Percentiles rank a stretch among this genome's conserved stretches.
These are phyloP conservation scores for Gymnopithys bicolor DNA, from an alignment of 2,797 vertebrate genomes.

Conservation along the genomic window DNA sequence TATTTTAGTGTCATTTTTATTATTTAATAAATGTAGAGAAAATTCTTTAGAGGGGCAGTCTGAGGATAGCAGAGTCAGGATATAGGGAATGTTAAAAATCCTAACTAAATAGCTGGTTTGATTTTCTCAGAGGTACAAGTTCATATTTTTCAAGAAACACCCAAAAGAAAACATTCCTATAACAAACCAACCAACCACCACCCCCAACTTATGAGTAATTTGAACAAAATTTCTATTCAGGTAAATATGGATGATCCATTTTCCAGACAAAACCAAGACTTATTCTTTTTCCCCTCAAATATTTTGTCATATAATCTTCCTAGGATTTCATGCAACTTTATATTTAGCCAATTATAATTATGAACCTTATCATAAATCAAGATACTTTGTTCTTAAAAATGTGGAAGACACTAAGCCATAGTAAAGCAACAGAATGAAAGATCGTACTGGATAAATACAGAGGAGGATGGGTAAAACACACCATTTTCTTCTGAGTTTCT, in stretches of 20 bases:
- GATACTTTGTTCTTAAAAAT: neutral
- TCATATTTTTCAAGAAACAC: neutral
- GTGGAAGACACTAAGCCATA: neutral
- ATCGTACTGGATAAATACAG: neutral
- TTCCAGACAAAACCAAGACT: neutral
- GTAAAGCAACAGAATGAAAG: constrained; percentile 4
- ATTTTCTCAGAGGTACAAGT: neutral
- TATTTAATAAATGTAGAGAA: neutral
- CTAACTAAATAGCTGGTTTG: neutral
- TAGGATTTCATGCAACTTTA: neutral
- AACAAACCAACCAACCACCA: neutral
- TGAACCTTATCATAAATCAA: constrained; percentile 11
- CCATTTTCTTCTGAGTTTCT: neutral
- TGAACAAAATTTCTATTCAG: neutral
- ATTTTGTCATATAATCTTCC: neutral
- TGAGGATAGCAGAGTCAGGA: neutral
- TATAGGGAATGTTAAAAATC: neutral
- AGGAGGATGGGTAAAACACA: neutral
- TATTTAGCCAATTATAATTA: constrained; percentile 20
- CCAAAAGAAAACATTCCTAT: neutral
- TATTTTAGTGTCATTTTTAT: neutral
- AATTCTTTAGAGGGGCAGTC: neutral
- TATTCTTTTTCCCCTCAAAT: neutral
- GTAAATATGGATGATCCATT: neutral
- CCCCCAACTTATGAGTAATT: neutral